Evolutionary conservation across 2,888 invertebrate genomes (phyloP).

Genomic region (Alentia gelatinosa): DNA sequence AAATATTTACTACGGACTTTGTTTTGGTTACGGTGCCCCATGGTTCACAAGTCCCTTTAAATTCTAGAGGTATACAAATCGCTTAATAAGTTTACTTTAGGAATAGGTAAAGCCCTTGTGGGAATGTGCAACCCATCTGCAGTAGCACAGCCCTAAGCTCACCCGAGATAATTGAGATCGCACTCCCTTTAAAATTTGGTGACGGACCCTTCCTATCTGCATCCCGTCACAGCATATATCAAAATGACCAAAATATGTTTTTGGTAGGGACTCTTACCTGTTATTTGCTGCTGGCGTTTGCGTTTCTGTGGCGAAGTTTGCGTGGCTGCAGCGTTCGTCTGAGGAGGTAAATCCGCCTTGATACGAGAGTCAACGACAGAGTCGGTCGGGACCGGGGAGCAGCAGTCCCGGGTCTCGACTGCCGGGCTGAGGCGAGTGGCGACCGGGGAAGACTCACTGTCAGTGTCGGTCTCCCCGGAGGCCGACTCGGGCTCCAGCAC

Average conservation of each 20-base stretch:
- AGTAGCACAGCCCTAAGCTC: too few species aligned
- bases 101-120: too few species aligned
- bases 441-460: not conserved
- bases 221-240: too few species aligned
- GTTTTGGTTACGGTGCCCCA: not conserved
- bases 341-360: not conserved
- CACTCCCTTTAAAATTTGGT: too few species aligned
- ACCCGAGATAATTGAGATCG: too few species aligned
- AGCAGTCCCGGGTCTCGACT: not conserved
- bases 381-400: not conserved
- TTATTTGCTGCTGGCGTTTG: not conserved
- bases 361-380: not conserved
- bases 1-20: not conserved
- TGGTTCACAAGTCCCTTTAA: not conserved
- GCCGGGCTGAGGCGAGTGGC: not conserved
- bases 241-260: too few species aligned
- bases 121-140: too few species aligned
- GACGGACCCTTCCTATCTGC: too few species aligned
- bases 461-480: not conserved
- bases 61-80: too few species aligned
- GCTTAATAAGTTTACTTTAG: too few species aligned
- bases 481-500: not conserved
- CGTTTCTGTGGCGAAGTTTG: slow-evolving; percentile 21
- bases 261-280: not conserved
- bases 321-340: not conserved